Conservation (phyloP, 2,888 invertebrate species). For the Heliconius sara region DNA sequence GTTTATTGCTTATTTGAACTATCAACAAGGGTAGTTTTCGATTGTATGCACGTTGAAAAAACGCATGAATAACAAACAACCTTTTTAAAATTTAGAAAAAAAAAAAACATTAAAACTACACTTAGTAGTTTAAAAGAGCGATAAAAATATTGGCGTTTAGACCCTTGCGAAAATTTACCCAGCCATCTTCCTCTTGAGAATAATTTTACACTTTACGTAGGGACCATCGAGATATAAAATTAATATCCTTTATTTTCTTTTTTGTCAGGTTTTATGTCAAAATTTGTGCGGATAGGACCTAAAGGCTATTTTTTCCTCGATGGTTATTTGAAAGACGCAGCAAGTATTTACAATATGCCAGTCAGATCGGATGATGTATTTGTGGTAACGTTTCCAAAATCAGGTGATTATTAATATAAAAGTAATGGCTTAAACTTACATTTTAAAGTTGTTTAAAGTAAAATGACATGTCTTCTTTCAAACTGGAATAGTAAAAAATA, state of each 20-base stretch:
- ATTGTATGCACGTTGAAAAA: no score
- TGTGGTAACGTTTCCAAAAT: slow-evolving; percentile 88
- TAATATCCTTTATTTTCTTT: background rate
- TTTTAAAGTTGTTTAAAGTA: background rate
- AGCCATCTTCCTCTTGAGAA: no score
- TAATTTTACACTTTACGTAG: no score
- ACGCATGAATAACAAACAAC: no score
- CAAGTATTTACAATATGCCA: slow-evolving; percentile 85
- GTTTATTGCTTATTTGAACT: no score
- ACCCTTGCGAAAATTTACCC: no score
- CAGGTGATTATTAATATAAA: slow-evolving; percentile 77
- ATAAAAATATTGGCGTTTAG: no score
- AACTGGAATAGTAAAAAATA: background rate
- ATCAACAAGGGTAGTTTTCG: no score
- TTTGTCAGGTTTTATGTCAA: background rate
- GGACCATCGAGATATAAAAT: background rate
- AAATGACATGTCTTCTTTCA: background rate
- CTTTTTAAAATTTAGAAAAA: no score
- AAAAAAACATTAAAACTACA: no score
- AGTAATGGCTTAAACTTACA: background rate
- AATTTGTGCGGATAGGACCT: slow-evolving; percentile 41
- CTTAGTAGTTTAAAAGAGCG: no score
- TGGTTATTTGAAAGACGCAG: slow-evolving; percentile 79
- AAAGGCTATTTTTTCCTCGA: slow-evolving; percentile 40
- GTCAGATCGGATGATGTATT: slow-evolving; percentile 86